Evolutionary conservation across 2,797 vertebrate genomes (phyloP), one percentile per base, ranked within the genome.

Genomic region (Mallotus villosus): DNA sequence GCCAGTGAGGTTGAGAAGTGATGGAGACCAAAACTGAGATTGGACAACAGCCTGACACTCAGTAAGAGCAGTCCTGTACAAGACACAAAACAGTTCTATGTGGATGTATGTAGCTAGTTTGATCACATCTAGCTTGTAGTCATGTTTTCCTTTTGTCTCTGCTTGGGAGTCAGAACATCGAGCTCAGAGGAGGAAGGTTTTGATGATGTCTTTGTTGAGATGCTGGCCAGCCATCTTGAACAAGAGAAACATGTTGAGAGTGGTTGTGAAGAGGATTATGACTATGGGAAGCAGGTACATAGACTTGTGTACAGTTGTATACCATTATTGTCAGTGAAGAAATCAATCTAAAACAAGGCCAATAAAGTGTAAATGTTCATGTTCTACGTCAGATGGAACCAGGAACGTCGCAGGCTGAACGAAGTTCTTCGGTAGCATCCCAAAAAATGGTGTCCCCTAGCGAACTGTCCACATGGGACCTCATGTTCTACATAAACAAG

Each of bases 401-500:
- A 46, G 41, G 41, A 12, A 46, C 41, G 1, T 46, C 41, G 0
- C 41, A 46, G 41, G 12, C 11, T 11, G 41, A 46, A 46, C 41
- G 1, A 46, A 2, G 37, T 41, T 41, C 41, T 46, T 14, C 41
- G 14, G 34, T 11, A 37, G 34, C 34, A 37, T 46, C 41, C 9
- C 9, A 2, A 46, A 46, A 46, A 46, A 8, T 8, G 2, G 9
- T 2, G 41, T 8, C 41, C 41, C 41, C 41, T 27, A 51, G 25
- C 25, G 29, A n/a, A 5, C 49, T 14, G 22, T 68, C 66, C 12
- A 19, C 57, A 53, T 68, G 66, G 66, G 16, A 9, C 4, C 32
- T 51, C 25, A 27, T 21, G 22, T 41, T 25, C 32, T 70, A 49
- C 46, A 55, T 71, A 46, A 63, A 60, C 46, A 71, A 55, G 24